Base-by-base conservation (phyloP, 2,797 vertebrate species). In the Diglossa cyanea region DNA sequence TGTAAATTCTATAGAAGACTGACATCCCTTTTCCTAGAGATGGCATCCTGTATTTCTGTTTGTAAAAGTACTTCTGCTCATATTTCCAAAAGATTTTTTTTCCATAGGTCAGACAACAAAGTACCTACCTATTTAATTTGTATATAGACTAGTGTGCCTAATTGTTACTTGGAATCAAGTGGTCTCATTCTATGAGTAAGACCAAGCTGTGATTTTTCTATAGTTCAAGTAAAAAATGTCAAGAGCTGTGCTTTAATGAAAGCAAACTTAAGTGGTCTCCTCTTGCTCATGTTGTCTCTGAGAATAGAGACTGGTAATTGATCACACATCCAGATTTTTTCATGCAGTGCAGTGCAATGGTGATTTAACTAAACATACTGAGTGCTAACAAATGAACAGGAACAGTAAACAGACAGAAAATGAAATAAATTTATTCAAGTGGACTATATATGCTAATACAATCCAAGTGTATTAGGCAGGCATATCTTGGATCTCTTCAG, bases 391-490 rank as follows among this genome's bases (percentile, higher is more conserved):
- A 92, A 72, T 60, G 31, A 88, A 66, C 1, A 2, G 44, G 55
- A 88, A 67, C 44, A 79, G 44, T 58, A 74, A 80, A 68, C 11
- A 76, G 77, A 44, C 21, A 61, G 26, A 80, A 92, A 78, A 71
- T 63, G 1, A 81, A 88, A 76, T 79, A 28, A 65, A 31, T 55
- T 33, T 8, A 42, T 71, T 53, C 11, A 73, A 2, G 17, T 70
- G n/a, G 73, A 33, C 33, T 53, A 42, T 21, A n/a, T 66, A 28
- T 7, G 3, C 37, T 66, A 37, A 76, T 14, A 25, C 3, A 45
- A 21, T 48, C 40, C 62, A 31, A 84, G 72, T 81, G 7, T 42
- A 42, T 42, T 42, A 42, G 42, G 17, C 21, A 71, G n/a, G 13
- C 6, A 1, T 30, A 26, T 63, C 24, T n/a, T 80, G n/a, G 35